Base-by-base conservation (phyloP, 2,888 invertebrate species). In the Pimpla rufipes region DNA sequence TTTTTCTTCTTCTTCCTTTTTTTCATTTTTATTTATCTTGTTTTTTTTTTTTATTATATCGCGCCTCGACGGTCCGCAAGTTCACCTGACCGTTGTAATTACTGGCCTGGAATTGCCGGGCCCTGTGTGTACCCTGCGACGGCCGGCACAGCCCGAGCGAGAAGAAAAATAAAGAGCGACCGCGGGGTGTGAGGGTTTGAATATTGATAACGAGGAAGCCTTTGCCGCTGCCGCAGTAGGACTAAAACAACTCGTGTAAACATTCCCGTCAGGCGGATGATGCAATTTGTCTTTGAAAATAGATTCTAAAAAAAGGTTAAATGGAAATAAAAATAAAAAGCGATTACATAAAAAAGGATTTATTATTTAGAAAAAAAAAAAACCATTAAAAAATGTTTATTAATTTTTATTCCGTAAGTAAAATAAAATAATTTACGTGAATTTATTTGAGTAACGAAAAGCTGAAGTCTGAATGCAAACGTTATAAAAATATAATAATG, bases 31-130 rank as follows among this genome's bases (percentile, higher is more conserved):
- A n/a, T 1, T 18, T 50, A 0, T 29, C 13, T 29, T 29, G 2
- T 29, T 29, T 5, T 50, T 23, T 18, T 45, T 55, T 37, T 55
- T 37, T 70, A 40, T 57, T 50, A n/a, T 52, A 23, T 73, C 52
- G 57, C 78, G 47, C 23, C 23, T 45, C 18, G 21, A 7, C 66
- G 59, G n/a, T 59, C 42, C 66, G n/a, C 62, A 66, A 68, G 82
- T 52, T 76, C 81, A 81, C 35, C 71, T 79, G 85, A 85, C 84
- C 87, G 84, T 80, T 64, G 62, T 86, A 85, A 86, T 89, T 88
- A 87, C 85, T 85, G 85, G 81, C 64, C 84, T 85, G 85, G 82
- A 87, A 88, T 86, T 59, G 73, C 67, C 64, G 76, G 45, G 57
- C 67, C 67, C 59, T 52, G n/a, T 42, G 16, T 21, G 29, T 47